Percentiles rank a stretch among this genome's conserved stretches.
Evolutionary conservation across 2,113 vertebrate species (phyloP).

Genomic region (Stegostoma tigrinum): DNA sequence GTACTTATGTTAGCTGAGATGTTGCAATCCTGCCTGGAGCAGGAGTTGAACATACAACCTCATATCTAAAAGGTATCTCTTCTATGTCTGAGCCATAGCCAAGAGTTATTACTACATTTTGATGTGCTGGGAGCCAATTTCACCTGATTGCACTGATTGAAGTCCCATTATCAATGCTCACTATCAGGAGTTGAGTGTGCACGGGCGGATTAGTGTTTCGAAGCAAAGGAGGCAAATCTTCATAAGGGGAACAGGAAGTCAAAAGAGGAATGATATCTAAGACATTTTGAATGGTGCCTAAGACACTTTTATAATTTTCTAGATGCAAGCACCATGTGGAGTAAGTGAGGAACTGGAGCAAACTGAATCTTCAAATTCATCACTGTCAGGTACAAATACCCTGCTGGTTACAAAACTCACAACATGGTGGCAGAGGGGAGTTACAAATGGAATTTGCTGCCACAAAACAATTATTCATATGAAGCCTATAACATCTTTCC

Average conservation of each 20-base stretch:
- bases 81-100: neutral
- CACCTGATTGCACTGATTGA: no score
- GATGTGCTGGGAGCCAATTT: no score
- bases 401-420: no score
- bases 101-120: neutral
- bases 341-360: neutral
- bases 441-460: no score
- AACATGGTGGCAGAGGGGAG: no score
- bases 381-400: no score
- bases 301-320: neutral
- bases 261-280: neutral
- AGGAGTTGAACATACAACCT: neutral
- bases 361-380: no score
- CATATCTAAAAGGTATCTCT: neutral
- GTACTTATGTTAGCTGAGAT: neutral
- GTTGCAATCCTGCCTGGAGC: neutral
- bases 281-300: neutral
- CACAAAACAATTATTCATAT: no score
- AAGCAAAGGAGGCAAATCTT: neutral
- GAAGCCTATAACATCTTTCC: no score
- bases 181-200: neutral
- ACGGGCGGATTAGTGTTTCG: neutral
- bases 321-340: neutral
- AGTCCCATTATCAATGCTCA: no score
- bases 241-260: neutral